Base-by-base conservation (phyloP, 2,797 vertebrate species). In the Lophotriccus pileatus region DNA sequence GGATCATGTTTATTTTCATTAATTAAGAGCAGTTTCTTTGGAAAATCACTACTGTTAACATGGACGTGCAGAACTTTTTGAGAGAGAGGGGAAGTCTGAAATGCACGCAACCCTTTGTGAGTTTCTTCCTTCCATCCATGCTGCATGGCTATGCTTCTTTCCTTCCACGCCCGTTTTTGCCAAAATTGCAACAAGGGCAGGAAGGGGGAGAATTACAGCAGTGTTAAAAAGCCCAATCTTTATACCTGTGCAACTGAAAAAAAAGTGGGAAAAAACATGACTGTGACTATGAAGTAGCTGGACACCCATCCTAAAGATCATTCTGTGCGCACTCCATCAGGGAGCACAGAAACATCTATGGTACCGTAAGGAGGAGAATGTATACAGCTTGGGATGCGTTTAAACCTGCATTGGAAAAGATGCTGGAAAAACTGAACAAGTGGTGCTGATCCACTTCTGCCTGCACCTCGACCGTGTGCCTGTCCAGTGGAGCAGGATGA, bases 401-500 rank as follows among this genome's bases (percentile, higher is more conserved):
- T 16, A 22, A 47, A 50, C 1, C n/a, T 11, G n/a, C 30, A 10
- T 0, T 18, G 21, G 59, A 66, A 66, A 63, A 55, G 8, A 47
- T 1, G 14, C 7, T 21, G 8, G 34, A 49, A 18, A 28, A 60
- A 64, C 20, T 2, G 5, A 47, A n/a, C 18, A 13, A 8, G 1
- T 0, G 22, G 9, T 1, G n/a, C 12, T 3, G 2, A 28, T 25
- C 2, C 0, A 5, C n/a, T 43, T 5, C 30, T 37, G 66, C 3
- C 25, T 24, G 44, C 32, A 2, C 1, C 24, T 24, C 5, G 6
- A 21, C 25, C 2, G 7, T 0, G 0, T 9, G 16, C 16, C 37
- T 20, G 8, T 5, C 16, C 44, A 6, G 20, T 0, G 30, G 32
- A 70, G n/a, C n/a, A n/a, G n/a, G n/a, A n/a, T n/a, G n/a, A n/a